Percentiles rank a stretch among this genome's conserved stretches.
Evolutionary conservation across 1,140 invertebrate genomes (phyloP).

Genomic region (Ceratina calcarata): DNA sequence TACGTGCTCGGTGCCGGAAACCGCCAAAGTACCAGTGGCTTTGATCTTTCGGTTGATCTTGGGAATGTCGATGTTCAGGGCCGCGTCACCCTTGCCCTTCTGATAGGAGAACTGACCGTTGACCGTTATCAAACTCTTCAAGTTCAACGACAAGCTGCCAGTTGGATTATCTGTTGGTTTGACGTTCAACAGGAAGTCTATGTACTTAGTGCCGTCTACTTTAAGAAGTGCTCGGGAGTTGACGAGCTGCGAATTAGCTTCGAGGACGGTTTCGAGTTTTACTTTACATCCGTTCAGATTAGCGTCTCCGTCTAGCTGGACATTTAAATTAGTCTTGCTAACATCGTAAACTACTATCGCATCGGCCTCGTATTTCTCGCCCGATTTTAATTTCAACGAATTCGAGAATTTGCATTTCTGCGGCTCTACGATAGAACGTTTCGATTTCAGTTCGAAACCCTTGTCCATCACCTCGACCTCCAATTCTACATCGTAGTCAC

Average conservation of each 20-base stretch:
- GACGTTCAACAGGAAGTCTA: conserved; percentile 81
- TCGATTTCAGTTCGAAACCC: conserved; percentile 81
- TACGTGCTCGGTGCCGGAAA: conserved; percentile 82
- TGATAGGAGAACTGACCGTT: conserved; percentile 71
- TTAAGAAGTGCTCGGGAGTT: conserved; percentile 81
- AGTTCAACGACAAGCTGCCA: conserved; percentile 72
- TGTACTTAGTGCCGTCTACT: conserved; percentile 77
- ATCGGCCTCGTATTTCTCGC: conserved; percentile 83
- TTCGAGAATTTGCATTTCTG: conserved; percentile 84
- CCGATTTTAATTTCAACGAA: conserved; percentile 82
- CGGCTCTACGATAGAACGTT: conserved; percentile 79
- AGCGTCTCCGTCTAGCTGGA: conserved; percentile 80
- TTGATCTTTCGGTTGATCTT: conserved; percentile 83
- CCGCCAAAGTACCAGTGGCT: conserved; percentile 80
- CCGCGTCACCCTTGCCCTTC: conserved; percentile 76
- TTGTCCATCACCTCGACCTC: conserved; percentile 81
- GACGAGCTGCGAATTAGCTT: conserved; percentile 78
- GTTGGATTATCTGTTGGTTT: conserved; percentile 63
- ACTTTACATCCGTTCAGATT: conserved; percentile 80
- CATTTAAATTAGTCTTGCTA: conserved; percentile 80
- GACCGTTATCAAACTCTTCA: conserved; percentile 74
- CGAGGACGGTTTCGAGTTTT: conserved; percentile 81
- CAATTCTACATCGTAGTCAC: conserved; percentile 83
- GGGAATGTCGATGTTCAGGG: conserved; percentile 76
- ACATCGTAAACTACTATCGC: conserved; percentile 81